A percentile compares a stretch with the other conserved stretches of the same genome.
Evolutionary conservation across 2,888 invertebrate genomes (phyloP).

Genomic region (Ischnura elegans): DNA sequence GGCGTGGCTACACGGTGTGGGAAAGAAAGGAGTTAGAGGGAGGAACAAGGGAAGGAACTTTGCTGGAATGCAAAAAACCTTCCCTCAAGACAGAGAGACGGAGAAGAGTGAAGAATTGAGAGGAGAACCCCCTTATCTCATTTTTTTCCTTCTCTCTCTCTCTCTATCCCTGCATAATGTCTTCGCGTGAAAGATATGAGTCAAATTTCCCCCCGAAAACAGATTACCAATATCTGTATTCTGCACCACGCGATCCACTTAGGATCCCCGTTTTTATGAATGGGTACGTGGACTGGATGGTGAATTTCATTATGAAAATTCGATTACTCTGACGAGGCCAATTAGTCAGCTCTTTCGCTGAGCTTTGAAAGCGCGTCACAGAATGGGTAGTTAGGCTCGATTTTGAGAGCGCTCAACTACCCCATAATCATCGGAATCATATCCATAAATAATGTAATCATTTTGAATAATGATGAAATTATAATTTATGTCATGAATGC

Average conservation of each 20-base stretch:
- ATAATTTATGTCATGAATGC: no score
- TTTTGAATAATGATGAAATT: no score
- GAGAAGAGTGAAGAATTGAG: neutral
- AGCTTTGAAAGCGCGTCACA: neutral
- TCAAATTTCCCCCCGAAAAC: neutral
- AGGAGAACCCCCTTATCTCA: slow-evolving; percentile 11
- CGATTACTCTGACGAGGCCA: neutral
- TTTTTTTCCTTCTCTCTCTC: neutral
- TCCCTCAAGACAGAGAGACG: neutral
- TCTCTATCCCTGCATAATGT: neutral
- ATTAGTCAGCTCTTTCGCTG: neutral
- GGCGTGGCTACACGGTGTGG: neutral
- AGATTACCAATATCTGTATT: neutral
- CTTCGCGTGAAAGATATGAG: neutral
- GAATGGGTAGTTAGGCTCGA: no score
- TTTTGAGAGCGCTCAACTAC: no score
- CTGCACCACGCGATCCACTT: neutral
- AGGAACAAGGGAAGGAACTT: neutral
- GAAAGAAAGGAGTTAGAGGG: neutral
- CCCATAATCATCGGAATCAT: no score
- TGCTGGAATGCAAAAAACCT: neutral
- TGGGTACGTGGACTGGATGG: neutral
- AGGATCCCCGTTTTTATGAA: neutral
- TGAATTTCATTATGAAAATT: slow-evolving; percentile 2
- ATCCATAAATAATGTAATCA: no score